These are phyloP conservation scores for Drosophila lacertosa DNA, from an alignment of 1,140 invertebrate genomes.

Conservation along the genomic window DNA sequence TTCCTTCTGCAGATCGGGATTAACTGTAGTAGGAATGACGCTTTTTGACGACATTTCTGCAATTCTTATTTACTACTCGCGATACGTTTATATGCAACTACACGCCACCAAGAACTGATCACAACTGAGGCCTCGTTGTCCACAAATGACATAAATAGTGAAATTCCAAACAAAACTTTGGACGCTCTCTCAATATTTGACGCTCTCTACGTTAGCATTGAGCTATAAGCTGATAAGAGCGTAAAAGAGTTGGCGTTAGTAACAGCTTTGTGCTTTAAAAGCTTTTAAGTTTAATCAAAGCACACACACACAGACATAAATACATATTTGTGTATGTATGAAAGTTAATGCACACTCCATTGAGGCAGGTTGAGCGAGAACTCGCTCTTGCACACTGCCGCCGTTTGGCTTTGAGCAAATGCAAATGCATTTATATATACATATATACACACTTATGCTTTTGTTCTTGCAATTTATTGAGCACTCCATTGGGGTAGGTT, in stretches of 20 bases:
- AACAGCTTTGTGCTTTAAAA: slow-evolving; percentile 9
- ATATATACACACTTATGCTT: background rate
- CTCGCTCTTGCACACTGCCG: too few species aligned
- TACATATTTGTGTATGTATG: too few species aligned
- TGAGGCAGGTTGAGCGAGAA: too few species aligned
- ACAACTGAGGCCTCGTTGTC: slow-evolving; percentile 13
- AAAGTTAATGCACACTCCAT: too few species aligned
- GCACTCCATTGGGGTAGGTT: slow-evolving; percentile 11
- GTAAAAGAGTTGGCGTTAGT: background rate
- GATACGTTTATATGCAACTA: slow-evolving; percentile 2
- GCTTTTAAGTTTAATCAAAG: background rate
- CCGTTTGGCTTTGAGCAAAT: too few species aligned
- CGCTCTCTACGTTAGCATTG: background rate
- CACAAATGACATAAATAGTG: background rate
- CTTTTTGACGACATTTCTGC: slow-evolving; percentile 22
- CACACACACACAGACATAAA: too few species aligned
- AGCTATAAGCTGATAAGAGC: background rate
- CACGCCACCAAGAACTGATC: background rate
- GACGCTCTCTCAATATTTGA: background rate
- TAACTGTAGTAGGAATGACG: slow-evolving; percentile 60
- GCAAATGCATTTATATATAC: too few species aligned
- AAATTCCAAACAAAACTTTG: slow-evolving; percentile 7
- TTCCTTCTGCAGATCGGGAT: slow-evolving; percentile 89
- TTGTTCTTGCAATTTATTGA: too few species aligned
- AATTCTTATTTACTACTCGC: slow-evolving; percentile 58